Conservation (phyloP, 2,113 vertebrate genomes). For the Sorex araneus region DNA sequence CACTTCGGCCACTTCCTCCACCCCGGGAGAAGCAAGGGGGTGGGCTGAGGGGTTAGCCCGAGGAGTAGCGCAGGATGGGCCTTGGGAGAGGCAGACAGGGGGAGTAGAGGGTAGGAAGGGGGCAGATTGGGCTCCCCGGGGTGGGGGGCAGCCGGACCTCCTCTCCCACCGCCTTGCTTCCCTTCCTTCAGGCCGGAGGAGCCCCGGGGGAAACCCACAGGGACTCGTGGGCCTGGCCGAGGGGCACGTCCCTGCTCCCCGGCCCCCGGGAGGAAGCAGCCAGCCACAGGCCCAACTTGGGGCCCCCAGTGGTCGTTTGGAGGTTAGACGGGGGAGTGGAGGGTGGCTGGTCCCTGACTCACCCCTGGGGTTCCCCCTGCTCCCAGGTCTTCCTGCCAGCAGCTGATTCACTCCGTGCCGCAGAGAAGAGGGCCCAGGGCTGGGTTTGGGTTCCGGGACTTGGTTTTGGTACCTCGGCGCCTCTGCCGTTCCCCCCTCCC, state of each 20-base stretch:
- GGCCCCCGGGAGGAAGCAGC: not conserved
- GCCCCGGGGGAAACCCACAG: constrained; percentile 66
- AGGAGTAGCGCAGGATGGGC: constrained; percentile 20
- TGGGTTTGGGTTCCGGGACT: not conserved
- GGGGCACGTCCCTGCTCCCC: not conserved
- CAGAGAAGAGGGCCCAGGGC: not conserved
- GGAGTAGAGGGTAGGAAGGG: not conserved
- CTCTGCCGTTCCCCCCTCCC: no score
- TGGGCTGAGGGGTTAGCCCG: not conserved
- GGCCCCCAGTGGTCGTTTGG: not conserved
- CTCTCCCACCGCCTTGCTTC: constrained; percentile 45
- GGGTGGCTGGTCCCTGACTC: constrained; percentile 37
- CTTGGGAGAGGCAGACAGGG: not conserved
- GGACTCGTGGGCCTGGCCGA: not conserved
- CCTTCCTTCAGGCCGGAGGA: not conserved
- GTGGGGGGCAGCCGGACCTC: constrained; percentile 45
- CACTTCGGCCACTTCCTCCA: constrained; percentile 42
- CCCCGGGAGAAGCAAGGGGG: constrained; percentile 1
- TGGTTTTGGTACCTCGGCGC: no score
- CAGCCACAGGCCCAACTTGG: not conserved
- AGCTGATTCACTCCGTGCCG: constrained; percentile 59
- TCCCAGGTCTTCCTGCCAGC: constrained; percentile 52
- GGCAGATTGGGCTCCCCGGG: not conserved
- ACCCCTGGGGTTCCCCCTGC: constrained; percentile 51
- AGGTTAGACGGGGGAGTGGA: not conserved